Base-by-base conservation (phyloP, 1,140 invertebrate genomes). In the Daktulosphaira vitifoliae region DNA sequence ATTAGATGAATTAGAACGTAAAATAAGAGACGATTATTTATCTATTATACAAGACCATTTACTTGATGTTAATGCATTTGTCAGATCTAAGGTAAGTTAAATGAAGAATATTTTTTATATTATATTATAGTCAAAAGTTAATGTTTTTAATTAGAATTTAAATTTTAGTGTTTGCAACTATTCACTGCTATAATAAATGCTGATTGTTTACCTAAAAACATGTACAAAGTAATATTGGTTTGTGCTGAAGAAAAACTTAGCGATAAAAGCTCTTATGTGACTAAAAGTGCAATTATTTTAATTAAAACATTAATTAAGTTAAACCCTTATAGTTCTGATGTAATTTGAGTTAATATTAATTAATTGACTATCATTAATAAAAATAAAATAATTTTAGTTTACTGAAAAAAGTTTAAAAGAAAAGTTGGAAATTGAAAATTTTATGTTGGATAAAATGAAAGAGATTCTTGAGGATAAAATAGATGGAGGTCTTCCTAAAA, bases 51-150 rank as follows among this genome's bases (percentile, higher is more conserved):
- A 87, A 71, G 84, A 89, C n/a, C 90, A 93, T 72, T 81, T 92
- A 48, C 81, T 86, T 68, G 92, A 95, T 74, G 71, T 81, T 1
- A 85, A 90, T 70, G 86, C 89, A 3, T 90, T 88, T 72, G 90
- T 92, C 1, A 78, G 92, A 59, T 85, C 87, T 46, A 88, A 86
- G 76, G 84, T 86, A 65, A 48, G 54, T 50, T 13, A 26, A 42
- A 44, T 22, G 16, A 26, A 23, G n/a, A 3, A 16, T 29, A 20
- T 26, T 11, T 26, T 26, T 22, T 3, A 42, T 25, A 13, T 44
- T 11, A 7, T 29, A 44, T 44, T 7, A 7, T 20, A 46, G 11
- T 29, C 18, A 33, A 38, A 20, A 37, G 2, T 33, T n/a, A 8
- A 18, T 29, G 11, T 8, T n/a, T 65, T 29, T 25, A 65, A 23